Evolutionary conservation across 2,797 vertebrate genomes (phyloP).

Genomic region (Serranus cabrilla): DNA sequence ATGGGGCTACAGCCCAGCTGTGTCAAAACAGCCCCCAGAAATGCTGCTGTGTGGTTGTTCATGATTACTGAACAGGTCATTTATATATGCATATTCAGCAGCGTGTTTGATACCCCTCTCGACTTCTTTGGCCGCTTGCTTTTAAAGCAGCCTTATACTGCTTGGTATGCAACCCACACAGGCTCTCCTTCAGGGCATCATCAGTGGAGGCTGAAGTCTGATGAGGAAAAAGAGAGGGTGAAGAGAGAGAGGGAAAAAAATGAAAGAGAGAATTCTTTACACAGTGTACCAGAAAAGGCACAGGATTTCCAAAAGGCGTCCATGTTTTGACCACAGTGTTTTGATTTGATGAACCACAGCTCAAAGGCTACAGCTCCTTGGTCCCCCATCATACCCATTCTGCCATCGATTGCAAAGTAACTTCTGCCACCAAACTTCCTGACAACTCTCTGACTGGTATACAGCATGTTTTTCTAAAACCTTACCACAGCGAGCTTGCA

Average conservation of each 20-base stretch:
- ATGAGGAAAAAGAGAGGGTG: conserved; percentile 79
- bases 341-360: conserved; percentile 69
- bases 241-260: conserved; percentile 57
- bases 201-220: conserved; percentile 83
- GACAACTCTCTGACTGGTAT: conserved; percentile 15
- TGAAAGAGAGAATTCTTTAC: conserved; percentile 64
- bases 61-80: conserved; percentile 84
- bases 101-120: conserved; percentile 77
- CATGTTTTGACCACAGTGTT: conserved; percentile 74
- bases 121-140: conserved; percentile 75
- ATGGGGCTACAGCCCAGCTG: conserved; percentile 76
- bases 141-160: conserved; percentile 73
- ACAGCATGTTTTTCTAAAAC: conserved; percentile 30
- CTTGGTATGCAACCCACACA: conserved; percentile 84
- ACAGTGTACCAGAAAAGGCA: conserved; percentile 56
- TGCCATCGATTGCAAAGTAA: conserved; percentile 52
- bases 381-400: conserved; percentile 50
- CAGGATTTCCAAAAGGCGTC: conserved; percentile 63
- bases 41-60: conserved; percentile 72
- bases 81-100: conserved; percentile 85
- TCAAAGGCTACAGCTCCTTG: conserved; percentile 57
- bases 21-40: conserved; percentile 80
- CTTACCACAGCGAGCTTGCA: conserved; percentile 32
- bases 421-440: conserved; percentile 55
- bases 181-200: conserved; percentile 84